Percentiles rank a stretch among this genome's conserved stretches.
Conservation (phyloP, 2,113 vertebrate genomes). For the Marmota monax region DNA sequence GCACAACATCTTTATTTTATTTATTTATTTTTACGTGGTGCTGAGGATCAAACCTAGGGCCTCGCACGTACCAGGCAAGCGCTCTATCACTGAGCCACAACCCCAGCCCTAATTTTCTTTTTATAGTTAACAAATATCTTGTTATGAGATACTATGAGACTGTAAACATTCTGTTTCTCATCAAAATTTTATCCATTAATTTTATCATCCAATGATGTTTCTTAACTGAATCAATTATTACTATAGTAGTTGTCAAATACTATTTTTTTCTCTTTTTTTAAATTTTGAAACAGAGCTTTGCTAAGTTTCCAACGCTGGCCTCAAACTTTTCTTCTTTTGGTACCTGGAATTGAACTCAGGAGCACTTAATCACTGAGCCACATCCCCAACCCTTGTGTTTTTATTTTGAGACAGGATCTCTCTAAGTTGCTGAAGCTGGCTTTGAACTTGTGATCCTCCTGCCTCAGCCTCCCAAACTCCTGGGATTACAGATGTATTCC, state of each 20-base stretch:
- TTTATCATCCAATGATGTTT: neutral
- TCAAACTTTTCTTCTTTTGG: too few species aligned
- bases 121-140: neutral
- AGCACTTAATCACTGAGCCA: neutral
- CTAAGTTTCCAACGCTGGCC: too few species aligned
- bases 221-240: conserved; percentile 28
- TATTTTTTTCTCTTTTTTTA: neutral
- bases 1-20: too few species aligned
- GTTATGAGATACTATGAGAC: neutral
- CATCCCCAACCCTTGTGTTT: neutral
- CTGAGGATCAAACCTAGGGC: too few species aligned
- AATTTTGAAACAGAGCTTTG: too few species aligned
- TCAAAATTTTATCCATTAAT: neutral
- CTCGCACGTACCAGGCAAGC: too few species aligned
- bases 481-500: too few species aligned
- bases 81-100: too few species aligned
- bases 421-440: too few species aligned
- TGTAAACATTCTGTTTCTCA: neutral
- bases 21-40: too few species aligned
- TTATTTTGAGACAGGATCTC: neutral
- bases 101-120: neutral
- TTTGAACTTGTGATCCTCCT: too few species aligned
- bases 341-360: neutral
- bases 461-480: too few species aligned
- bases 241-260: neutral